These are phyloP conservation scores for Gymnodraco acuticeps DNA, from an alignment of 2,797 vertebrate species.

Conservation along the genomic window DNA sequence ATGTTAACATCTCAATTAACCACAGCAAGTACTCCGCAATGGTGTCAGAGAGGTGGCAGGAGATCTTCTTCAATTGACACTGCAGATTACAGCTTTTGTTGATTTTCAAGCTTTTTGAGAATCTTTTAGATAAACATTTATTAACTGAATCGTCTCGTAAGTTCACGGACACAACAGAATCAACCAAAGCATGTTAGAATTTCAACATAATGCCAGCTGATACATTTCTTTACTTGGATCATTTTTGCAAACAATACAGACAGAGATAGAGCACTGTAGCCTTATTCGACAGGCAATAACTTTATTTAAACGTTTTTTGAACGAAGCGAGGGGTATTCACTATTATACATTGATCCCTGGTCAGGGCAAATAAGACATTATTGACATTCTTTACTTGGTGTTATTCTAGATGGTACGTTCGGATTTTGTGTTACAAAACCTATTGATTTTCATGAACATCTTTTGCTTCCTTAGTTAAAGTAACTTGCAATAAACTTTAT, in stretches of 20 bases:
- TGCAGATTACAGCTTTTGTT: background rate
- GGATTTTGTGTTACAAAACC: background rate
- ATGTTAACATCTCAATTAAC: constrained; percentile 38
- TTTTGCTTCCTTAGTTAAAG: no score
- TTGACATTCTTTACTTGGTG: background rate
- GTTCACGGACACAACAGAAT: background rate
- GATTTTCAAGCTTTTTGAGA: constrained; percentile 15
- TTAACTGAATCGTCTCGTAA: background rate
- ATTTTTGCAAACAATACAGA: constrained; percentile 1
- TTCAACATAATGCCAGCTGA: background rate
- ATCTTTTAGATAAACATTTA: constrained; percentile 11
- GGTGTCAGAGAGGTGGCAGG: constrained; percentile 1
- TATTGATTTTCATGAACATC: no score
- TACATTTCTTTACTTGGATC: background rate
- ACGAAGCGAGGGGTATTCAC: background rate
- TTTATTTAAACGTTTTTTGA: background rate
- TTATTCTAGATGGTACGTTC: background rate
- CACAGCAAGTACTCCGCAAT: constrained; percentile 10
- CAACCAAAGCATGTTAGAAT: background rate
- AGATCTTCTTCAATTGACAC: constrained; percentile 1
- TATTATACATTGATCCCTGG: background rate
- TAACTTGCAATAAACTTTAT: no score
- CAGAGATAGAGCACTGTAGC: background rate
- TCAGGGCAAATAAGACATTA: background rate
- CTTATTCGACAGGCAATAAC: background rate